Conservation (phyloP, 2,888 invertebrate species). For the Drosophila nigricruria region DNA sequence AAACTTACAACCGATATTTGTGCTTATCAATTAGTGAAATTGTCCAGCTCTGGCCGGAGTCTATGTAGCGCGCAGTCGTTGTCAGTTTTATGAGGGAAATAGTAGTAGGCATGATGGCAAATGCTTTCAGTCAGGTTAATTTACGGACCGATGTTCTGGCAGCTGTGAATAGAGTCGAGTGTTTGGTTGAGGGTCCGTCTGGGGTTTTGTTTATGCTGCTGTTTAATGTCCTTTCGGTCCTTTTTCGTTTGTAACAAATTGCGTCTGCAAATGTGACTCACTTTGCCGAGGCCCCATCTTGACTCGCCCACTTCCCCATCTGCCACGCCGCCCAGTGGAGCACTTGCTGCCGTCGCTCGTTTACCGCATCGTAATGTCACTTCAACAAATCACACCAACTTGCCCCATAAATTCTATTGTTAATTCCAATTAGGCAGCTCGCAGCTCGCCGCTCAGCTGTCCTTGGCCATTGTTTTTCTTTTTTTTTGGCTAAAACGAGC, state of each 20-base stretch:
- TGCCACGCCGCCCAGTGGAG: slow-evolving; percentile 45
- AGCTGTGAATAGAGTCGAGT: slow-evolving; percentile 41
- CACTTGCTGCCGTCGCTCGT: slow-evolving; percentile 59
- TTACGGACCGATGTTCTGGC: slow-evolving; percentile 48
- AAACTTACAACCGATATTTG: not conserved
- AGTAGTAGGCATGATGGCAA: slow-evolving; percentile 33
- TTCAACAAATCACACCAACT: slow-evolving; percentile 84
- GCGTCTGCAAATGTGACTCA: slow-evolving; percentile 74
- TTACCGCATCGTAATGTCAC: slow-evolving; percentile 82
- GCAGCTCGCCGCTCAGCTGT: slow-evolving; percentile 80
- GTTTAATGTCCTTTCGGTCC: slow-evolving; percentile 64
- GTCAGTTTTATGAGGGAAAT: slow-evolving; percentile 39
- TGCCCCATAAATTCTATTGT: slow-evolving; percentile 84
- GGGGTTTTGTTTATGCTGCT: slow-evolving; percentile 69
- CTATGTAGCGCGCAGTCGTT: slow-evolving; percentile 8
- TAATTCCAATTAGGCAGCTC: slow-evolving; percentile 84
- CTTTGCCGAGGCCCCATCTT: slow-evolving; percentile 26
- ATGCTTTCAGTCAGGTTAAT: slow-evolving; percentile 40
- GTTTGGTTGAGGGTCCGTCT: slow-evolving; percentile 55
- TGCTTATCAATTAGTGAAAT: slow-evolving; percentile 14
- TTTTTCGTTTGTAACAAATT: slow-evolving; percentile 71
- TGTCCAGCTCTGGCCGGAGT: not conserved
- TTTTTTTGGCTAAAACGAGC: slow-evolving; percentile 3
- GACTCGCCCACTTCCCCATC: not conserved
- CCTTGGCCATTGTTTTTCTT: slow-evolving; percentile 48